phyloP scores from a whole-genome alignment of 2,888 invertebrate species.

The Imbricaverruca yamaguchii region DNA sequence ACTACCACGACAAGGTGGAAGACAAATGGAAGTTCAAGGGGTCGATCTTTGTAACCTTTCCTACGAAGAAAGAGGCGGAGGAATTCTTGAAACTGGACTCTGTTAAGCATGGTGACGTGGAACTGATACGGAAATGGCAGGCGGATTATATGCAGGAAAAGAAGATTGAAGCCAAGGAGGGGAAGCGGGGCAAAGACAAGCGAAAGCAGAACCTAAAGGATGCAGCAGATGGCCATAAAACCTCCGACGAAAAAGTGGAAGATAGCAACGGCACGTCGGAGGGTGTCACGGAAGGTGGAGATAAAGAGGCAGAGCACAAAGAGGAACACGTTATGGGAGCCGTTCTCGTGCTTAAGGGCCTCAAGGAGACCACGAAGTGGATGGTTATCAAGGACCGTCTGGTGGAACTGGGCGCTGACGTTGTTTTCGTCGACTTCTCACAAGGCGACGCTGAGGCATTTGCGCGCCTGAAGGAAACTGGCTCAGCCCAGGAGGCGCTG shows the following conservation, averaged over 20 bases:
- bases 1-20: constrained; percentile 53
- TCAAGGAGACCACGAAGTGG: constrained; percentile 53
- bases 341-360: constrained; percentile 45
- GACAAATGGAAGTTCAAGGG: constrained; percentile 73
- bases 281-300: constrained; percentile 36
- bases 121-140: constrained; percentile 60
- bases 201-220: constrained; percentile 36
- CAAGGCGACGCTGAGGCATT: constrained; percentile 65
- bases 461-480: constrained; percentile 61
- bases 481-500: constrained; percentile 54
- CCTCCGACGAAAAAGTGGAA: constrained; percentile 45
- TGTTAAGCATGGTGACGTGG: constrained; percentile 58
- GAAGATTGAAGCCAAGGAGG: constrained; percentile 48
- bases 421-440: constrained; percentile 65
- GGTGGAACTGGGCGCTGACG: constrained; percentile 40
- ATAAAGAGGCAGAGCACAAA: constrained; percentile 39
- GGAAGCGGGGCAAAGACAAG: constrained; percentile 54
- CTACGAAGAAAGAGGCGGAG: constrained; percentile 68
- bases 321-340: constrained; percentile 32
- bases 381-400: constrained; percentile 68
- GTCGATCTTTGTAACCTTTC: constrained; percentile 83
- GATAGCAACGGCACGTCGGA: constrained; percentile 29
- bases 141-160: constrained; percentile 43
- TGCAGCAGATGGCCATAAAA: constrained; percentile 48
- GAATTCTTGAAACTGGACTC: constrained; percentile 62